Evolutionary conservation across 2,113 vertebrate species (phyloP), one percentile per base, ranked within the genome.

Genomic region (Anhinga anhinga): DNA sequence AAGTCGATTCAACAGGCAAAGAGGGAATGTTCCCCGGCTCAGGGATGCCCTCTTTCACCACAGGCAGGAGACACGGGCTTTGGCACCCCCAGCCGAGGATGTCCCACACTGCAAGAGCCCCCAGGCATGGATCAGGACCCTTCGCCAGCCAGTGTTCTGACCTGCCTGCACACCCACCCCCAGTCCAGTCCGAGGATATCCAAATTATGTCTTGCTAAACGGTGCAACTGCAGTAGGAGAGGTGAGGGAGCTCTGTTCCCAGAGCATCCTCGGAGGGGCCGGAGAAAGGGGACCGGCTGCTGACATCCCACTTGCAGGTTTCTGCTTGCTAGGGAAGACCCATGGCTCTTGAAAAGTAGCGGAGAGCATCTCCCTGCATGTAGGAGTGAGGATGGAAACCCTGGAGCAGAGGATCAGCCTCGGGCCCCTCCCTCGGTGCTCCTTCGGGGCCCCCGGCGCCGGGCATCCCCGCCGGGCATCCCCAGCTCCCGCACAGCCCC

Each of bases 141-240:
- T 29, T 58, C 0, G 0, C 12, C 23, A 78, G 49, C 23, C 0
- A 88, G 38, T 4, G 49, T 36, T 87, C 55, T 2, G 1, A 6
- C 2, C 59, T 7, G 38, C 30, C 80, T 38, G 55, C 84, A 61
- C 59, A 58, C 34, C 16, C 56, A 45, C 3, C 11, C 10, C 17
- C 16, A 83, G 1, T 4, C 13, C 44, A 9, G 42, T 16, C 38
- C 21, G 50, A 44, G 29, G 27, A 50, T 2, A 52, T 1, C 44
- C n/a, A 47, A 81, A 19, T 45, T 27, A 29, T 3, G 49, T 52
- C 56, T 47, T 45, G 30, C 12, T 89, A 38, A 86, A 38, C 13
- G 6, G 11, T 15, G 27, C 19, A 38, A 17, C 36, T 62, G 53
- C 72, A 63, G 61, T 0, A 70, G 15, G 21, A 53, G 9, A 82